Base-by-base conservation (phyloP, 2,888 invertebrate genomes). In the Dysmachus trigonus region DNA sequence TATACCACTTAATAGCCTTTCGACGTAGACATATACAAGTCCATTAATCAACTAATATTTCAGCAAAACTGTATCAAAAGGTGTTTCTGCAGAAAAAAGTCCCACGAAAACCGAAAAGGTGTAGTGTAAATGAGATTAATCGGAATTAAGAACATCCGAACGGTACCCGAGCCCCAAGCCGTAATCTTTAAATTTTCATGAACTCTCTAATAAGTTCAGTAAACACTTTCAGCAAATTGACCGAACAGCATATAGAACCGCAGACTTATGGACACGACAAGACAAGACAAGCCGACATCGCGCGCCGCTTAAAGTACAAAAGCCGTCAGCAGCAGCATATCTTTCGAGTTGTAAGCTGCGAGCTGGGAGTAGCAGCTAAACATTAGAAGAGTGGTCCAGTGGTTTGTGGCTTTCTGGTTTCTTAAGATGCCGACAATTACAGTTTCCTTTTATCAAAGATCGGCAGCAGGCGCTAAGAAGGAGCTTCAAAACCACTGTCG, bases 131-230 rank as follows among this genome's bases (percentile, higher is more conserved):
- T 62, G 62, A 62, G 62, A 62, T 62, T 62, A 62, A 62, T 62
- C 62, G 27, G 62, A 62, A 62, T 62, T 62, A 62, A 62, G 62
- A 62, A 62, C 90, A 96, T 38, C 33, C 13, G 22, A 35, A 76
- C 76, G 76, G 76, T 76, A 76, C 35, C 76, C 38, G 22, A 18
- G 13, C 35, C 38, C 10, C 22, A 38, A n/a, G 22, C 76, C 38
- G 38, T 38, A 76, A 18, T 76, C 76, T 76, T 31, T 13, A 33
- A 76, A 35, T 41, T 76, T 38, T 76, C 76, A 76, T 38, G 22
- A 35, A 76, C 15, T 47, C 41, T 79, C 79, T 79, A 79, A 79
- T 47, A 79, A 79, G 41, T 27, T 38, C 15, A 51, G 51, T 79
- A 79, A 79, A 79, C 79, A 79, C 22, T 79, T 79, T 51, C 38